phyloP scores from a whole-genome alignment of 2,888 invertebrate genomes.

The Sicus ferrugineus region DNA sequence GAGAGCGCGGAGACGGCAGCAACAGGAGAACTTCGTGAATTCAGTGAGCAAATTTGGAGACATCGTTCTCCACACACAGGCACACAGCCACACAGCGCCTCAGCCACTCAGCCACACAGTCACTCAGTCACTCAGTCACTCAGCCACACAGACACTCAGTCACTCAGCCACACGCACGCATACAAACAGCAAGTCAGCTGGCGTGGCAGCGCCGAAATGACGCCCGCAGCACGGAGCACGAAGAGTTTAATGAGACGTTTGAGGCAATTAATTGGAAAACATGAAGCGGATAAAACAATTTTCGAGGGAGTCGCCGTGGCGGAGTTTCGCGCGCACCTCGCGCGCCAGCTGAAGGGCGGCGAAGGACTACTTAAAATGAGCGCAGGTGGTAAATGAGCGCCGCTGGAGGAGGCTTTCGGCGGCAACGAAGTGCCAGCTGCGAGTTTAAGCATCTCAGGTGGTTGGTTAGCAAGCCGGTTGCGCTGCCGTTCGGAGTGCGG shows the following conservation, averaged over 20 bases:
- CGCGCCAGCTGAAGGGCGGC: not conserved
- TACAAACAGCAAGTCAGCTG: not conserved
- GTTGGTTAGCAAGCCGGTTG: too few species aligned
- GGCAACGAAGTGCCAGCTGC: too few species aligned
- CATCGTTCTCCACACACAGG: not conserved
- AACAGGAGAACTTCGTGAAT: slow-evolving; percentile 7
- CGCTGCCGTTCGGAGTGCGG: too few species aligned
- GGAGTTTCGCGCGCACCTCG: not conserved
- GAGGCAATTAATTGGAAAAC: slow-evolving; percentile 27
- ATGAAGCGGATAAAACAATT: slow-evolving; percentile 27
- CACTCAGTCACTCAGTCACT: not conserved
- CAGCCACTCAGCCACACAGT: too few species aligned
- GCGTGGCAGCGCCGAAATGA: not conserved
- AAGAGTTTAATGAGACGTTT: slow-evolving; percentile 26
- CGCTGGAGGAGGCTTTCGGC: too few species aligned
- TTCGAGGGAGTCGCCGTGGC: slow-evolving; percentile 11
- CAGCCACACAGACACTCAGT: not conserved
- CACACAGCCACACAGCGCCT: not conserved
- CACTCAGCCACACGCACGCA: not conserved
- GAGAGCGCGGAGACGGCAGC: slow-evolving; percentile 15
- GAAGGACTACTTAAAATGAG: not conserved
- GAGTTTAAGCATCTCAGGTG: too few species aligned
- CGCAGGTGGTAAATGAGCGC: too few species aligned
- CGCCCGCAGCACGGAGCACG: not conserved
- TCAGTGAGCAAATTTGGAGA: not conserved